These are phyloP conservation scores for Hirudinaria manillensis DNA, from an alignment of 2,888 invertebrate genomes.

Conservation along the genomic window DNA sequence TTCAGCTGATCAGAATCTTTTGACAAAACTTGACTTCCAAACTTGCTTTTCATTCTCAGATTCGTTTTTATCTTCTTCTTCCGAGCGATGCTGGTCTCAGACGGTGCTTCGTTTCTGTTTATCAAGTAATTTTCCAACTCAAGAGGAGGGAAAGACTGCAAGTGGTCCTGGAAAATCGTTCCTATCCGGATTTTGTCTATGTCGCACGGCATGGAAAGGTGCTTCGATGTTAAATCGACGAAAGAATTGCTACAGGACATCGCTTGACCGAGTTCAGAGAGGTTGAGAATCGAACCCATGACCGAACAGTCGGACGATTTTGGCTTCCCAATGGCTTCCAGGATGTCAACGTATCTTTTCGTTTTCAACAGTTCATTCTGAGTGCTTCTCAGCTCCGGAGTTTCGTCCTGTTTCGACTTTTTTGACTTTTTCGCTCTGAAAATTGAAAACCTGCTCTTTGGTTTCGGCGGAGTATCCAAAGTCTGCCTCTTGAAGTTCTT, in stretches of 20 bases:
- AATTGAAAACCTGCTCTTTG: neutral
- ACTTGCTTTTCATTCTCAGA: neutral
- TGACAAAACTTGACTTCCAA: conserved; percentile 1
- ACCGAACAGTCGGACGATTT: neutral
- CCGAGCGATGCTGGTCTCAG: conserved; percentile 9
- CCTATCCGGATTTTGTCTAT: neutral
- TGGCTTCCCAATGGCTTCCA: neutral
- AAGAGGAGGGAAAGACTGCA: too few relatives aligned
- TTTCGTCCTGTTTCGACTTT: neutral
- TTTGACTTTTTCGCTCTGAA: neutral
- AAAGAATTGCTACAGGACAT: too few relatives aligned
- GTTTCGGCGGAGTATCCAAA: neutral
- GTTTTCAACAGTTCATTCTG: neutral
- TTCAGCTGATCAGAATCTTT: neutral
- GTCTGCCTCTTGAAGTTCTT: neutral
- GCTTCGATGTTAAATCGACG: neutral
- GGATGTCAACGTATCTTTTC: conserved; percentile 2
- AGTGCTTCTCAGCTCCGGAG: neutral
- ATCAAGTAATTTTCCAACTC: too few relatives aligned
- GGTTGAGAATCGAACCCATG: conserved; percentile 13
- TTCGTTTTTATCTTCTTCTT: conserved; percentile 8
- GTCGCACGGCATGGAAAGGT: neutral
- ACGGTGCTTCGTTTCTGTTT: neutral
- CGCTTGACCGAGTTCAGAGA: neutral
- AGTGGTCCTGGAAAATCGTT: too few relatives aligned